Evolutionary conservation across 1,140 invertebrate species (phyloP).

Genomic region (Eriosoma lanigerum): DNA sequence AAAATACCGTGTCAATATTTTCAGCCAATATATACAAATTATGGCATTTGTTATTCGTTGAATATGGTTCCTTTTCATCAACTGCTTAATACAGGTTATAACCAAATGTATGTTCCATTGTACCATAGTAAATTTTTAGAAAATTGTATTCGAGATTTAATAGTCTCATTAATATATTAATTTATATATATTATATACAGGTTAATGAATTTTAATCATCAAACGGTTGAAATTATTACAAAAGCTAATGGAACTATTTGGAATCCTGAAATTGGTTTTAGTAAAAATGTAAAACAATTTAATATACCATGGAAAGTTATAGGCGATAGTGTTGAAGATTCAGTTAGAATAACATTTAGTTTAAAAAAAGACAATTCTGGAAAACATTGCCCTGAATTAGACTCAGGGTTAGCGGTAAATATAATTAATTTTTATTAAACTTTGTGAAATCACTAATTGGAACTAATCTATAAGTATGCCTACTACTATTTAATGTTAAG

Average conservation of each 20-base stretch:
- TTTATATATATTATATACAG: neutral
- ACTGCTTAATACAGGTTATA: conserved; percentile 31
- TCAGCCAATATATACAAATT: conserved; percentile 52
- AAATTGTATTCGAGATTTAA: neutral
- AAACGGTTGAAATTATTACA: neutral
- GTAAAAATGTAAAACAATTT: neutral
- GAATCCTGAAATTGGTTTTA: conserved; percentile 52
- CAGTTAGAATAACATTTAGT: conserved; percentile 47
- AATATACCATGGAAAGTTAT: conserved; percentile 49
- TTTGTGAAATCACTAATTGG: no score
- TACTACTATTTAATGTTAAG: no score
- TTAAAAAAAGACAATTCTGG: conserved; percentile 30
- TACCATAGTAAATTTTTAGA: neutral
- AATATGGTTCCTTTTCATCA: conserved; percentile 54
- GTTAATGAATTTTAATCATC: conserved; percentile 15
- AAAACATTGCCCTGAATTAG: conserved; percentile 33
- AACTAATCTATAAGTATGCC: no score
- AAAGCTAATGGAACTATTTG: conserved; percentile 24
- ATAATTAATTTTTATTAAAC: no score
- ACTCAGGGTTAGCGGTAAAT: neutral
- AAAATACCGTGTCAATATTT: conserved; percentile 50
- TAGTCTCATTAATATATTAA: neutral
- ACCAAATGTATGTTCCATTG: conserved; percentile 44
- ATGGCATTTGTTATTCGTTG: conserved; percentile 53
- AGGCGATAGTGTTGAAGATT: conserved; percentile 19